Evolutionary conservation across 1,140 invertebrate genomes (phyloP).

Genomic region (Diorhabda elongata): DNA sequence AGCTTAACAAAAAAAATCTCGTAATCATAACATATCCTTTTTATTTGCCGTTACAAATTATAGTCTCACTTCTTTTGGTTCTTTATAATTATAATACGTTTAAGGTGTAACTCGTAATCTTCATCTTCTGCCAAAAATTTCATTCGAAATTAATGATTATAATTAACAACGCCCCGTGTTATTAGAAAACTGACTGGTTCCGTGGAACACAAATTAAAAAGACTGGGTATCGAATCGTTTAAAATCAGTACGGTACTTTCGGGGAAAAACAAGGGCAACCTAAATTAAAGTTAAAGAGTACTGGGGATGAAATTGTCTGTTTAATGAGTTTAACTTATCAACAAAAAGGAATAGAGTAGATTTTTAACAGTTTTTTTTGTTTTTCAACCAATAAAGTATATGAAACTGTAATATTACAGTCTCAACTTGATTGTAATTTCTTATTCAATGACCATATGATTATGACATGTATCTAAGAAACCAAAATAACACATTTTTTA

Average conservation of each 20-base stretch:
- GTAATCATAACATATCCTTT: not conserved
- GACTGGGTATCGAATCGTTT: not conserved
- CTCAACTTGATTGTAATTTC: no score
- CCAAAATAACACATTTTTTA: no score
- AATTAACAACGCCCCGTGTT: not conserved
- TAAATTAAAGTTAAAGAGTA: no score
- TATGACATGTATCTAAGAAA: no score
- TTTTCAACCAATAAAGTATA: no score
- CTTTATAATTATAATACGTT: constrained; percentile 4
- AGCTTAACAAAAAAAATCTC: no score
- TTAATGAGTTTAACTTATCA: no score
- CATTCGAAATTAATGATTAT: constrained; percentile 12
- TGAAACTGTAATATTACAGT: no score
- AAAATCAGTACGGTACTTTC: not conserved
- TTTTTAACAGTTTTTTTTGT: no score
- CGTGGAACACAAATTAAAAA: constrained; percentile 1
- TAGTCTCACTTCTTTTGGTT: not conserved
- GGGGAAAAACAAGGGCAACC: not conserved
- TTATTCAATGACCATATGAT: no score
- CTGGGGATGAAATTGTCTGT: no score
- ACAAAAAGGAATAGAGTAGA: no score
- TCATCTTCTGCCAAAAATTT: constrained; percentile 6
- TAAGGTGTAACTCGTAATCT: constrained; percentile 7
- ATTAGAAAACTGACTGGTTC: constrained; percentile 9
- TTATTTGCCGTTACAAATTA: not conserved